phyloP scores from a whole-genome alignment of 2,797 vertebrate genomes.

The Lepus townsendii region DNA sequence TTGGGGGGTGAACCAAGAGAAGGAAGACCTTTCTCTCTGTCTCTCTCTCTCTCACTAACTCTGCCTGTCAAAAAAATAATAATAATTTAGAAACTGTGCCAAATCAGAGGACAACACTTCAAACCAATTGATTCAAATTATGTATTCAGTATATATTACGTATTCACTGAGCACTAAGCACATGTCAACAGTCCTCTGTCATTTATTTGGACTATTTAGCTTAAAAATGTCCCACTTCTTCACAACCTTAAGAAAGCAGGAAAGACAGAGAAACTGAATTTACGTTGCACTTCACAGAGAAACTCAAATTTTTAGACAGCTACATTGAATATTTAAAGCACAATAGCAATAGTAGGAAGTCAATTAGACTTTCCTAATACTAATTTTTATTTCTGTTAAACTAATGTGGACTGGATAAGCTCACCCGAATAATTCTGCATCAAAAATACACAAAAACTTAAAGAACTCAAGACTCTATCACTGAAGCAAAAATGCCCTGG shows the following conservation, averaged over 20 bases:
- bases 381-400: not conserved
- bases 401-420: not conserved
- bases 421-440: not conserved
- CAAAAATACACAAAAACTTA: not conserved
- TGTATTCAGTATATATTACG: conserved; percentile 40
- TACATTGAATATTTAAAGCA: not conserved
- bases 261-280: conserved; percentile 8
- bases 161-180: not conserved
- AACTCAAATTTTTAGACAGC: not conserved
- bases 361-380: not conserved
- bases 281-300: not conserved
- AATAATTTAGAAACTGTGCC: conserved; percentile 20
- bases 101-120: conserved; percentile 15
- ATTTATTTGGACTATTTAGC: conserved; percentile 20
- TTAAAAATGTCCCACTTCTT: not conserved
- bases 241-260: not conserved
- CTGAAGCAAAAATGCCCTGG: not conserved
- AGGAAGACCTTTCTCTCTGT: too few species aligned
- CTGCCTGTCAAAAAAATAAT: too few species aligned
- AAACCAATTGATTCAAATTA: conserved; percentile 66
- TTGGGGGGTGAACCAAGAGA: too few species aligned
- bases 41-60: too few species aligned
- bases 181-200: not conserved
- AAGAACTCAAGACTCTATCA: not conserved
- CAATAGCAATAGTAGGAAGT: not conserved